A percentile compares a stretch with the other conserved stretches of the same genome.
phyloP scores from a whole-genome alignment of 2,113 vertebrate genomes.

The Eurystomus gularis region DNA sequence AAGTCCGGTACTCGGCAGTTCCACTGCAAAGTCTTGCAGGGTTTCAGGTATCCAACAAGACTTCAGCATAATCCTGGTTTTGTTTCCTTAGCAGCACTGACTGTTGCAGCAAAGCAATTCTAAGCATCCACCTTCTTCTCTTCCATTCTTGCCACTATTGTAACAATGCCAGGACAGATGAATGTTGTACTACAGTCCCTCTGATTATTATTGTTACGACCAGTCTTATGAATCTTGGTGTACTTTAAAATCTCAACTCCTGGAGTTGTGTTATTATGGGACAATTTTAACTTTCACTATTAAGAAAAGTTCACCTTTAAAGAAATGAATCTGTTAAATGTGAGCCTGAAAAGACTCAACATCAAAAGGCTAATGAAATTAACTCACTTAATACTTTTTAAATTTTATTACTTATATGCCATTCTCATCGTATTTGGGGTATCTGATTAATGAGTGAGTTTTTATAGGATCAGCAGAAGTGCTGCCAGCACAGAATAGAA shows the following conservation, averaged over 20 bases:
- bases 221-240: background rate
- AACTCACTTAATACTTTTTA: background rate
- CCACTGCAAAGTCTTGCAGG: background rate
- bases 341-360: background rate
- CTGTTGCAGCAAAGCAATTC: background rate
- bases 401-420: background rate
- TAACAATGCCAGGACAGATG: background rate
- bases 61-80: background rate
- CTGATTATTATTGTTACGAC: background rate
- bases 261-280: background rate
- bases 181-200: background rate
- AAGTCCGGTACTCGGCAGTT: background rate
- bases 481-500: background rate
- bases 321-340: background rate
- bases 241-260: background rate
- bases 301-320: background rate
- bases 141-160: background rate
- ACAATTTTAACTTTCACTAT: background rate
- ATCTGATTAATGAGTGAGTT: slow-evolving; percentile 19
- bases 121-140: background rate
- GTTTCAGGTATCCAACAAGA: background rate
- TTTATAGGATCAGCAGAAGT: slow-evolving; percentile 3
- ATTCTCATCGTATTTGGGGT: background rate
- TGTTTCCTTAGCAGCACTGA: background rate
- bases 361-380: background rate